These are phyloP conservation scores for Corella eumyota DNA, from an alignment of 23 tunicate genomes.

Conservation along the genomic window DNA sequence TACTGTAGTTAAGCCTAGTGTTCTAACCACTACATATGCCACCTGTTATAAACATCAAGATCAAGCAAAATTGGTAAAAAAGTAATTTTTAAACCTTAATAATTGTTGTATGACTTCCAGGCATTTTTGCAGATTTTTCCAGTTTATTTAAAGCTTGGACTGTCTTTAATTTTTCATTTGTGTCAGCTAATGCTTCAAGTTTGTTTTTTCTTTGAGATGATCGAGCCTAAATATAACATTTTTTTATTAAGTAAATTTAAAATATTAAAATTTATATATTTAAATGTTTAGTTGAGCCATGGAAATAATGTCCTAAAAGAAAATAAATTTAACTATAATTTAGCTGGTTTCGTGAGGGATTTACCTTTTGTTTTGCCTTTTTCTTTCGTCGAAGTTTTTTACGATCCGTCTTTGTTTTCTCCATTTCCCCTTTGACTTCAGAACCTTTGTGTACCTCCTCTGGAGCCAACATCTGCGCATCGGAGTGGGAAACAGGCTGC, in stretches of 20 bases:
- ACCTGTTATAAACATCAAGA: too few relatives aligned
- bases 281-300: too few relatives aligned
- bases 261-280: background rate
- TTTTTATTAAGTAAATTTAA: too few relatives aligned
- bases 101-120: constrained; percentile 67
- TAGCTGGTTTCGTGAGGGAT: too few relatives aligned
- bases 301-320: too few relatives aligned
- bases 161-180: constrained; percentile 40
- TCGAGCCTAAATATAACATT: constrained; percentile 54
- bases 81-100: constrained; percentile 51
- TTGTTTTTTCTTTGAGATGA: constrained; percentile 30
- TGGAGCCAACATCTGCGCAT: constrained; percentile 63
- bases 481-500: constrained; percentile 59
- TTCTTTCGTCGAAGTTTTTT: constrained; percentile 75
- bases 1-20: too few relatives aligned
- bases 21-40: too few relatives aligned
- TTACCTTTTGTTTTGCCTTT: constrained; percentile 49
- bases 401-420: constrained; percentile 55
- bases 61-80: too few relatives aligned
- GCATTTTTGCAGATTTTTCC: constrained; percentile 46
- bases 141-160: constrained; percentile 48
- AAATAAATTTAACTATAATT: too few relatives aligned
- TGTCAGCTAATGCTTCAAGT: constrained; percentile 33
- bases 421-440: constrained; percentile 27
- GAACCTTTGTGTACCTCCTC: constrained; percentile 44